Base-by-base conservation (phyloP, 2,888 invertebrate species). In the Troilus luridus region DNA sequence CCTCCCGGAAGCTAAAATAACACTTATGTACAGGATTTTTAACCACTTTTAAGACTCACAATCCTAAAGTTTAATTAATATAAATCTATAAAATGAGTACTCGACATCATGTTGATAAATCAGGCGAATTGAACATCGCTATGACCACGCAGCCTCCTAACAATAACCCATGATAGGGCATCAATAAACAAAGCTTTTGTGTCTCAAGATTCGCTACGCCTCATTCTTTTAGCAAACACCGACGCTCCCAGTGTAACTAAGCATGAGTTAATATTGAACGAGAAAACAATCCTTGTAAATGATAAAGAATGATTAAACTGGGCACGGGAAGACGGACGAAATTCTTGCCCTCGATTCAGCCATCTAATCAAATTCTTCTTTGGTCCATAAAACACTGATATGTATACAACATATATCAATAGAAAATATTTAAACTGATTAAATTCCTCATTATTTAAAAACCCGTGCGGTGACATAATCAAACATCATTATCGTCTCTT, bases 351-450 rank as follows among this genome's bases (percentile, higher is more conserved):
- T 77, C 17, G 41, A 19, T 41, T 77, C 17, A 41, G 27, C 14
- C 27, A 41, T 19, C 27, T 27, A 19, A 41, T 24, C 41, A 41
- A 19, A 77, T 41, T 41, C 17, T 77, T 24, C 72, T 77, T 77
- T 77, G 41, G 27, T 77, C 72, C 72, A 17, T 41, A 41, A 41
- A 72, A 72, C 9, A 72, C 27, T 14, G 6, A 27, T 77, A 41
- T 41, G 41, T 41, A 41, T 41, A 77, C 12, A 77, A 12, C 24
- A 67, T 24, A 27, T 41, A 21, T 17, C 19, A 59, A 59, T 41
- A 7, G 24, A 41, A 77, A 77, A 77, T 77, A 77, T 77, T 77
- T 14, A 77, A 27, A 41, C 72, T 41, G 72, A 77, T 77, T 77
- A 41, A 72, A 72, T 72, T 27, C 72, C 27, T 72, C 5, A 72